These are phyloP conservation scores for Podargus strigoides DNA, from an alignment of 2,797 vertebrate species.

Conservation along the genomic window DNA sequence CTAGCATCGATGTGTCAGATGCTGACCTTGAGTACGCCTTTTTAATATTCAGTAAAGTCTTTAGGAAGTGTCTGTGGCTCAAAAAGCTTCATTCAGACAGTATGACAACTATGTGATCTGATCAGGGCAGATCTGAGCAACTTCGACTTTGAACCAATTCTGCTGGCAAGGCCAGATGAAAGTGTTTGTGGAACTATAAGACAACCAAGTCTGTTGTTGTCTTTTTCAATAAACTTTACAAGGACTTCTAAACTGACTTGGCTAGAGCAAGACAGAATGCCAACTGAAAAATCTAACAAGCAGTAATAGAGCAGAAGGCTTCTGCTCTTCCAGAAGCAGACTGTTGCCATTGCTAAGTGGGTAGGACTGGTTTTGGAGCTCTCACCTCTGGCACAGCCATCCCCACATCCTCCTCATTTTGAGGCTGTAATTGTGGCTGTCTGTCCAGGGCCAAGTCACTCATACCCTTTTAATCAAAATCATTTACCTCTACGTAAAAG, in stretches of 20 bases:
- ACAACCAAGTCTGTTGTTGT: not conserved
- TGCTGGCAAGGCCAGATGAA: not conserved
- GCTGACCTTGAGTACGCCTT: not conserved
- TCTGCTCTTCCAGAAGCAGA: not conserved
- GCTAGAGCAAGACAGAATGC: not conserved
- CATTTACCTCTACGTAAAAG: not conserved
- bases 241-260: not conserved
- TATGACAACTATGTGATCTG: not conserved
- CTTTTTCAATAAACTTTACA: not conserved
- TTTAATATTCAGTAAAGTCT: not conserved
- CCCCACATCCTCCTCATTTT: not conserved
- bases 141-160: accelerated
- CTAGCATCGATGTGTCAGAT: not conserved
- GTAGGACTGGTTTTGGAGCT: not conserved
- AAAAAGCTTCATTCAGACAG: not conserved
- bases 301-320: not conserved
- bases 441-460: not conserved
- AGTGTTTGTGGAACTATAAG: not conserved
- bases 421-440: not conserved
- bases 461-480: not conserved
- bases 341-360: not conserved
- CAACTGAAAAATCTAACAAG: not conserved
- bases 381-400: accelerated
- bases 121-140: not conserved
- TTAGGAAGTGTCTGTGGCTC: not conserved